Base-by-base conservation (phyloP, 2,888 invertebrate species). In the Eupithecia exiguata region DNA sequence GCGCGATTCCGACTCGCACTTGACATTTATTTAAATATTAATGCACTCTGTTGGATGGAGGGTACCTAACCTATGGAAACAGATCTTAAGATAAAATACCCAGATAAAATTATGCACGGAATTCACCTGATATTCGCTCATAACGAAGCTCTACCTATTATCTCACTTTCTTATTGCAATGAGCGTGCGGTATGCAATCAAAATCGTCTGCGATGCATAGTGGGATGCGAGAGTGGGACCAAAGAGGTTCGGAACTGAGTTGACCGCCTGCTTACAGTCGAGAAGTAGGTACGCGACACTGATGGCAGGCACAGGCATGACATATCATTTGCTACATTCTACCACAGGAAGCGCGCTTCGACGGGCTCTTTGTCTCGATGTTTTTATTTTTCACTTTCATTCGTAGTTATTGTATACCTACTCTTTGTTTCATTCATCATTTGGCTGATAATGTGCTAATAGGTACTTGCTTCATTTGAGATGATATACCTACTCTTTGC, bases 121-220 rank as follows among this genome's bases (percentile, higher is more conserved):
- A 84, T 82, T 81, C 79, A 84, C 90, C 91, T 91, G 92, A 89
- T 92, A 91, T 85, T 87, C 89, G 82, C 91, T 92, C 93, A 93
- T 92, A 86, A 84, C 82, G 82, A 36, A 65, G 81, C 81, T 73
- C 49, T 58, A 53, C 53, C 78, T 83, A 82, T 83, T 84, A 85
- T 86, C 85, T 86, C 88, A 88, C 88, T 91, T 88, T 91, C 87
- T 87, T 84, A 82, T 84, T 82, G 81, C 78, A 80, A 82, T 84
- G 82, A 79, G 83, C 83, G 80, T 81, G 84, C 82, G 78, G 81
- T 79, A 77, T 80, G 71, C 77, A 84, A 86, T 88, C 81, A 72
- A 78, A 53, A 69, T 70, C 66, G 62, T 62, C 72, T 63, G 38
- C 43, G 25, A 61, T 66, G 65, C 35, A 40, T 40, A 21, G 21